A percentile compares a stretch with the other conserved stretches of the same genome.
Conservation (phyloP, 2,888 invertebrate genomes). For the Dolichomitus sp. region DNA sequence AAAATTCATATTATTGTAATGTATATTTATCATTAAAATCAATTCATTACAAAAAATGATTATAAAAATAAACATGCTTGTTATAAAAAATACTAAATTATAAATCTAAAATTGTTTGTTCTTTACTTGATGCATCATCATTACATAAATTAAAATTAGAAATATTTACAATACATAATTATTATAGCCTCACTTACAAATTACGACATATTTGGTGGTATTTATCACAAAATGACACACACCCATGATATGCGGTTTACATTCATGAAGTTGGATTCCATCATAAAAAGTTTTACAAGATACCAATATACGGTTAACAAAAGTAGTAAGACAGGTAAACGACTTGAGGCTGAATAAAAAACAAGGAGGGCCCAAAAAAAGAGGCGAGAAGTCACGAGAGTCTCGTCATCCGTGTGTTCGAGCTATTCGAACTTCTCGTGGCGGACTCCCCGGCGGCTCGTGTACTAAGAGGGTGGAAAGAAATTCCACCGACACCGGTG, state of each 20-base stretch:
- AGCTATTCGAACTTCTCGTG: slow-evolving; percentile 19
- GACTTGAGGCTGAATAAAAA: slow-evolving; percentile 1
- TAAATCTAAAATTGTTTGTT: no score
- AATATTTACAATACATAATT: no score
- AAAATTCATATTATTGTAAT: no score
- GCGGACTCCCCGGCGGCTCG: slow-evolving; percentile 27
- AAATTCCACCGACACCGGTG: slow-evolving; percentile 19
- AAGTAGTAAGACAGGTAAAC: not conserved
- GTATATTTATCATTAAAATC: no score
- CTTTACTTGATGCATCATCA: no score
- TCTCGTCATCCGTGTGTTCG: slow-evolving; percentile 9
- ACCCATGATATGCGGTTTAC: no score
- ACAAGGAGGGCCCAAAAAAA: not conserved
- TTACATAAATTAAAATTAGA: no score
- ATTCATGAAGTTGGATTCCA: not conserved
- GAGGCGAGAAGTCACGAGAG: slow-evolving; percentile 27
- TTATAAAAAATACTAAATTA: no score
- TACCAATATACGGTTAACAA: not conserved
- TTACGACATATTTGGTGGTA: no score
- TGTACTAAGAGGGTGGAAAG: slow-evolving; percentile 31
- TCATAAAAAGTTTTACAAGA: not conserved
- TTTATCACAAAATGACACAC: no score
- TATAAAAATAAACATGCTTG: no score
- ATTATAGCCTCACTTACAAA: not conserved
- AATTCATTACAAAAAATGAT: no score